Conservation (phyloP, 1,140 invertebrate genomes). For the Drosophila yakuba region DNA sequence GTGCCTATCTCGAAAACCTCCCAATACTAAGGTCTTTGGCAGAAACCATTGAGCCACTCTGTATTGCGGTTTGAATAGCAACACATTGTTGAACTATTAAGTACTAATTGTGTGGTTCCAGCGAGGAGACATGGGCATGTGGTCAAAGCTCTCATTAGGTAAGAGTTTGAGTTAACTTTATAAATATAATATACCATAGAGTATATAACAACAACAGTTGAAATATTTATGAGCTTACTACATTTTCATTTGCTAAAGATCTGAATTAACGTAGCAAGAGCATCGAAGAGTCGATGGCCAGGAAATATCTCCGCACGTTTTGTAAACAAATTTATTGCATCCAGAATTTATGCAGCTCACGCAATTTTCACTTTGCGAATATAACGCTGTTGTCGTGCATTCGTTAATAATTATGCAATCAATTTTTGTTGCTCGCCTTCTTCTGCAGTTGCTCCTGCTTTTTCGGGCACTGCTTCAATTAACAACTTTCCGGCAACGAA, state of each 20-base stretch:
- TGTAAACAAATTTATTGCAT: constrained; percentile 57
- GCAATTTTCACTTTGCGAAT: constrained; percentile 61
- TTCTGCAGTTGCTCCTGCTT: constrained; percentile 20
- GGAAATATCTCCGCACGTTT: constrained; percentile 5
- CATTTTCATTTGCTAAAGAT: too few relatives aligned
- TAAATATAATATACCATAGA: too few relatives aligned
- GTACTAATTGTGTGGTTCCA: constrained; percentile 9
- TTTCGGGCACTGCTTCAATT: constrained; percentile 32
- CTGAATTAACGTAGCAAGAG: not conserved
- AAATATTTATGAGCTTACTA: too few relatives aligned
- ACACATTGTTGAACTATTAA: constrained; percentile 15
- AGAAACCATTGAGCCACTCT: constrained; percentile 38
- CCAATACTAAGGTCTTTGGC: constrained; percentile 22
- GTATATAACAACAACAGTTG: too few relatives aligned
- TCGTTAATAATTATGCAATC: constrained; percentile 71
- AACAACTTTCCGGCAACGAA: constrained; percentile 43
- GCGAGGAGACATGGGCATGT: constrained; percentile 13
- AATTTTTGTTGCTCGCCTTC: constrained; percentile 31
- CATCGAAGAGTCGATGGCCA: constrained; percentile 3
- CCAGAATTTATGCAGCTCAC: constrained; percentile 76
- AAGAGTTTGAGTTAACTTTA: constrained; percentile 5
- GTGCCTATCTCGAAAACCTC: constrained; percentile 48
- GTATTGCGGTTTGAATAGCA: constrained; percentile 44
- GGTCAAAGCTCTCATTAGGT: constrained; percentile 12
- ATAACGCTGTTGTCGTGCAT: constrained; percentile 28